Percentiles rank a stretch among this genome's conserved stretches.
These are phyloP conservation scores for Rhinoptilus africanus DNA, from an alignment of 2,113 vertebrate species.

Conservation along the genomic window DNA sequence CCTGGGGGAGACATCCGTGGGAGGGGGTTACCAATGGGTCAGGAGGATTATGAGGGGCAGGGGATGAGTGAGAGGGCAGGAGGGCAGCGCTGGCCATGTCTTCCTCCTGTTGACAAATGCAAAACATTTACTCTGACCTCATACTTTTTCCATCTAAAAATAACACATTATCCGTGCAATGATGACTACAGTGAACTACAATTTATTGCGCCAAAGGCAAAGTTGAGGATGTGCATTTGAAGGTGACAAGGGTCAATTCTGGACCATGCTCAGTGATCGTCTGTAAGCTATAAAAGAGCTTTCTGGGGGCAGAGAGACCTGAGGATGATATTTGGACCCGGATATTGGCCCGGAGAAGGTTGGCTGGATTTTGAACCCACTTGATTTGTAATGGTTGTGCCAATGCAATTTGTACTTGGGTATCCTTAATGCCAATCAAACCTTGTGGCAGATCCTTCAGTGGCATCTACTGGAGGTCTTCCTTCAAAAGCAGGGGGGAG, in stretches of 20 bases:
- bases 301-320: background rate
- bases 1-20: background rate
- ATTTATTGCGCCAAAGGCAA: background rate
- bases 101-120: background rate
- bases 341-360: background rate
- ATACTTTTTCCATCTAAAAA: background rate
- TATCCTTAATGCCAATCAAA: fast-evolving
- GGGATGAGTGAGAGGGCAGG: background rate
- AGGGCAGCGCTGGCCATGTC: fast-evolving
- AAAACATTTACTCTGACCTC: slow-evolving; percentile 28
- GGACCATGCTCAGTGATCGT: background rate
- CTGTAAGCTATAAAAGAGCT: background rate
- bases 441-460: background rate
- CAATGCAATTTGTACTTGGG: background rate
- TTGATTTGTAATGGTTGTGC: background rate
- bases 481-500: background rate
- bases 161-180: background rate
- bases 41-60: background rate
- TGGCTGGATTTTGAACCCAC: fast-evolving
- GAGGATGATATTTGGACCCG: background rate
- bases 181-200: background rate
- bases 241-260: background rate
- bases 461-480: background rate
- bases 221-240: background rate
- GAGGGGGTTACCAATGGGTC: background rate